Evolutionary conservation across 2,113 vertebrate genomes (phyloP).

Genomic region (Vireo altiloquus): DNA sequence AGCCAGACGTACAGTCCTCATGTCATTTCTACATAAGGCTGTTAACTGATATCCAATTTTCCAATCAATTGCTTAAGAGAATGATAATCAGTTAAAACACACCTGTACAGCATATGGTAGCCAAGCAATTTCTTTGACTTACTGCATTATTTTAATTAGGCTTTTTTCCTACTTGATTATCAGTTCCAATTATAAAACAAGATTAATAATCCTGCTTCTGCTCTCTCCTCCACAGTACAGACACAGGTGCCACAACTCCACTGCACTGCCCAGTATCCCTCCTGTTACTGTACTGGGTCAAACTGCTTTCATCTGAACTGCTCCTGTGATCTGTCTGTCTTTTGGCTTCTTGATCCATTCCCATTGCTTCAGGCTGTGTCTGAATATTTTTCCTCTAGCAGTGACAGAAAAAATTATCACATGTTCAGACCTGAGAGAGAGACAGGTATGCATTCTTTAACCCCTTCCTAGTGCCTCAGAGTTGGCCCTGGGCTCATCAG

Average conservation of each 20-base stretch:
- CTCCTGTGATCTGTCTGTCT: background rate
- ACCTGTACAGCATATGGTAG: slow-evolving; percentile 58
- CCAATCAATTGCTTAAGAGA: slow-evolving; percentile 49
- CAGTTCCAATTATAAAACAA: background rate
- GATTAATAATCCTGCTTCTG: slow-evolving; percentile 10
- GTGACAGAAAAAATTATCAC: background rate
- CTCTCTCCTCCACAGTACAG: background rate
- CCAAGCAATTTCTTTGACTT: slow-evolving; percentile 13
- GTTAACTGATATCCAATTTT: slow-evolving; percentile 60
- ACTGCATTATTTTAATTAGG: slow-evolving; percentile 53
- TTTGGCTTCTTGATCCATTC: background rate
- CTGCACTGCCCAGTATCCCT: background rate
- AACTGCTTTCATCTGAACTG: background rate
- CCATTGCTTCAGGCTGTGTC: background rate
- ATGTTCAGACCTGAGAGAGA: background rate
- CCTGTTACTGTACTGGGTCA: background rate
- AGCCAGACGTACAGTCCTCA: background rate
- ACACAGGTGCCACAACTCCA: background rate
- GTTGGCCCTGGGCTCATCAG: background rate
- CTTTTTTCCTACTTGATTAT: background rate
- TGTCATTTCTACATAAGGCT: slow-evolving; percentile 6
- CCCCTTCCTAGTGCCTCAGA: background rate
- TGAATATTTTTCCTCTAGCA: slow-evolving; percentile 2
- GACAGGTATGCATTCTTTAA: background rate
- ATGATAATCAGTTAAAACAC: slow-evolving; percentile 37